Base-by-base conservation (phyloP, 2,797 vertebrate genomes). In the Diplodus puntazzo region DNA sequence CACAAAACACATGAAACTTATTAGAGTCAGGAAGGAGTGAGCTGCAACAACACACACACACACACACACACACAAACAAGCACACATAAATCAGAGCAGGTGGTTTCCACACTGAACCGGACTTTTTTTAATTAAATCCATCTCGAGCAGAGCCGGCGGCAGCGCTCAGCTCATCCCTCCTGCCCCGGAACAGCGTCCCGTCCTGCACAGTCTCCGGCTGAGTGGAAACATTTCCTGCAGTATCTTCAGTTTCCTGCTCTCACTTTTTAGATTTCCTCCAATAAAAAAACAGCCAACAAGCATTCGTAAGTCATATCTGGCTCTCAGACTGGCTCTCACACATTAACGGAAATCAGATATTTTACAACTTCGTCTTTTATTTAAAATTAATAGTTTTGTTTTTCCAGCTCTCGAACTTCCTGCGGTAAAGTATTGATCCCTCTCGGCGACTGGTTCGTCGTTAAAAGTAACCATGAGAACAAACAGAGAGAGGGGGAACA, bases 21-120 rank as follows among this genome's bases (percentile, higher is more conserved):
- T 93, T 90, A 91, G 23, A 27, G 53, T 23, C 87, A 81, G 89
- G 89, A 90, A 92, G 82, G 74, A 87, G 76, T 13, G 49, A 45
- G 39, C 61, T 4, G 6, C 50, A 0, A 71, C 42, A 39, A 73
- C 34, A 59, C 64, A 71, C 30, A n/a, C n/a, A 73, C 43, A 67
- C 59, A 66, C 57, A 42, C 50, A 59, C 65, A 71, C 42, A 73
- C 43, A 61, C 39, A 59, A 63, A 84, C 67, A 85, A 45, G 43
- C 67, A 71, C 8, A 57, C 63, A 71, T 77, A 79, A 84, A 84
- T 77, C 74, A 65, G 76, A 82, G 79, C 90, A 92, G 90, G 89
- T 89, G 87, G 80, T 73, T 75, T 71, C 83, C 34, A 55, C 76
- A 39, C 52, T 45, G 79, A 59, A 50, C 66, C 30, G n/a, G 59